phyloP scores from a whole-genome alignment of 1,140 invertebrate species.

The Drosophila gunungcola region DNA sequence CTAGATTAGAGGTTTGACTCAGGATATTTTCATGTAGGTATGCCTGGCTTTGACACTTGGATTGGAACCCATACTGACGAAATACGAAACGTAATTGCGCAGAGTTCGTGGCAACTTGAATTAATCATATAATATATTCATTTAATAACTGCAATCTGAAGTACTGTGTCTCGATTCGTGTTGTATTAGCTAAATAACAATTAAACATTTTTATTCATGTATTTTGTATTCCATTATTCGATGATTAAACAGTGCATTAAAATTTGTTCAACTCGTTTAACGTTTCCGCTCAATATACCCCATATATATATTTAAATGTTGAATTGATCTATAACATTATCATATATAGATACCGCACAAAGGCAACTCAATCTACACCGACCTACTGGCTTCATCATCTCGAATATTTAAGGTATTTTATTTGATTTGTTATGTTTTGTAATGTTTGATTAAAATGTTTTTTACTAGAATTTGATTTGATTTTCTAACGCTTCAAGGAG shows the following conservation, averaged over 20 bases:
- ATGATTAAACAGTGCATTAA: conserved; percentile 85
- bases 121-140: conserved; percentile 31
- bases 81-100: conserved; percentile 44
- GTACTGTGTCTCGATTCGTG: conserved; percentile 33
- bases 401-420: conserved; percentile 42
- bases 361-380: conserved; percentile 49
- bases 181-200: conserved; percentile 73
- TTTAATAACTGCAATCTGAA: conserved; percentile 46
- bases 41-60: conserved; percentile 38
- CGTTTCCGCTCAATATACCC: conserved; percentile 39
- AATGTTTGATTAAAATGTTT: conserved; percentile 75
- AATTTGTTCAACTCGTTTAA: conserved; percentile 74
- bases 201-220: conserved; percentile 60
- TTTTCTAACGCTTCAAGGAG: conserved; percentile 56
- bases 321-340: conserved; percentile 67
- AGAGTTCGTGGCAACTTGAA: conserved; percentile 37
- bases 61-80: conserved; percentile 61
- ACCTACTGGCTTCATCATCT: conserved; percentile 36
- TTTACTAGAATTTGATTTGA: conserved; percentile 58
- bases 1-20: conserved; percentile 12
- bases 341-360: conserved; percentile 56
- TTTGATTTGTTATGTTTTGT: conserved; percentile 49
- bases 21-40: conserved; percentile 10
- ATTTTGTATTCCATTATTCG: conserved; percentile 74
- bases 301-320: conserved; percentile 43